Conservation (phyloP, 2,113 vertebrate genomes). For the Dolichallabes microphthalmus region DNA sequence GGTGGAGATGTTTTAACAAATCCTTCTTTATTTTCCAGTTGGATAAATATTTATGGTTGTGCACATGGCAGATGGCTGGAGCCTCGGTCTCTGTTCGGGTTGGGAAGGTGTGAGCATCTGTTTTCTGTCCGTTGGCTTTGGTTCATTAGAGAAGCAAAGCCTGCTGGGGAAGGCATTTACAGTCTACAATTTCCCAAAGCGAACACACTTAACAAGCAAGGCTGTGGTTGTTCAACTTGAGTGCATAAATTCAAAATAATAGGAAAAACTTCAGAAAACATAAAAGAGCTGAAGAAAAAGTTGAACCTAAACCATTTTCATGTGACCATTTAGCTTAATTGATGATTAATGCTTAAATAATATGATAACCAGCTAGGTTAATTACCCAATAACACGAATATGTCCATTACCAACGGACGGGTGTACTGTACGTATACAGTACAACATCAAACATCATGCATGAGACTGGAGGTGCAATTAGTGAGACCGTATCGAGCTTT, state of each 20-base stretch:
- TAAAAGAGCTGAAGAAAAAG: not conserved
- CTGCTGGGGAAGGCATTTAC: not conserved
- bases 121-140: slow-evolving; percentile 57
- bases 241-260: not conserved
- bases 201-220: not conserved
- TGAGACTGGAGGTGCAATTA: no score
- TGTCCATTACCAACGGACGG: not conserved
- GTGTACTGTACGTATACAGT: not conserved
- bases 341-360: not conserved
- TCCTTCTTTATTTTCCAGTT: slow-evolving; percentile 15
- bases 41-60: slow-evolving; percentile 15
- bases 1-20: slow-evolving; percentile 1
- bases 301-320: not conserved
- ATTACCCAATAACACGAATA: not conserved
- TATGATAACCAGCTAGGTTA: not conserved
- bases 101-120: slow-evolving; percentile 61
- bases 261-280: not conserved
- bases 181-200: not conserved
- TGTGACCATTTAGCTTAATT: not conserved
- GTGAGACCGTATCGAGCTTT: no score
- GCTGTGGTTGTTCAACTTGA: not conserved
- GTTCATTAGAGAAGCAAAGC: slow-evolving; percentile 7
- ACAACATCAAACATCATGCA: no score
- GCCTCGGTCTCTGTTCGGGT: slow-evolving; percentile 60
- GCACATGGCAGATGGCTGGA: slow-evolving; percentile 70